Percentiles rank a stretch among this genome's conserved stretches.
These are phyloP conservation scores for Pteria penguin DNA, from an alignment of 2,888 invertebrate genomes.

Conservation along the genomic window DNA sequence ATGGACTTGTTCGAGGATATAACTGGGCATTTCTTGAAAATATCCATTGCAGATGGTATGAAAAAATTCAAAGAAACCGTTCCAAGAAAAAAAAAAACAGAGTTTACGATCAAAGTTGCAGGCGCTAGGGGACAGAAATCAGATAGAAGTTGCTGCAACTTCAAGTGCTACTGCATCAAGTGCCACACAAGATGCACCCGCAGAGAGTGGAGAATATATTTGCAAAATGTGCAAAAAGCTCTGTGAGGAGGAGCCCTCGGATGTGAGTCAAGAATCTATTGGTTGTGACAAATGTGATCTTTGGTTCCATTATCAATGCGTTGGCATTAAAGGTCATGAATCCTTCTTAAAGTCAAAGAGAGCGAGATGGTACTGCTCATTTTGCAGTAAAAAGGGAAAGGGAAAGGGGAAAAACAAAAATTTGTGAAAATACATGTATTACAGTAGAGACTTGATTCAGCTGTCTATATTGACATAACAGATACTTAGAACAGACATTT, in stretches of 20 bases:
- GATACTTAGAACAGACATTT: too few relatives aligned
- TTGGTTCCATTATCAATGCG: background rate
- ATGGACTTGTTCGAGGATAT: constrained; percentile 4
- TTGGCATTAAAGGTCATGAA: background rate
- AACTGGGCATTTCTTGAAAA: constrained; percentile 14
- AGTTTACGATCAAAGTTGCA: constrained; percentile 3
- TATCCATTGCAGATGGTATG: constrained; percentile 1
- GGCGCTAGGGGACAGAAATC: constrained; percentile 1
- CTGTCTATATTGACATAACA: too few relatives aligned
- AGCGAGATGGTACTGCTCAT: background rate
- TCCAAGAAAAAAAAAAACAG: constrained; percentile 22
- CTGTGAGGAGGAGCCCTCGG: background rate
- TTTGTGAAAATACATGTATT: background rate
- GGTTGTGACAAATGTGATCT: background rate
- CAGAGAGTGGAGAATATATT: background rate
- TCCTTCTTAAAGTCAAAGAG: background rate
- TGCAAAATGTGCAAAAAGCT: background rate
- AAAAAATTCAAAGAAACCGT: constrained; percentile 6
- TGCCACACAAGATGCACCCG: background rate
- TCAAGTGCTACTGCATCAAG: background rate
- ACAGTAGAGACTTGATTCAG: too few relatives aligned
- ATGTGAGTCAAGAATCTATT: background rate
- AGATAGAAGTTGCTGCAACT: background rate
- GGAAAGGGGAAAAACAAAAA: background rate
- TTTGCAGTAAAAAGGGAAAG: background rate